A percentile compares a stretch with the other conserved stretches of the same genome.
Evolutionary conservation across 1,140 invertebrate species (phyloP).

Genomic region (Drosophila pallidifrons): DNA sequence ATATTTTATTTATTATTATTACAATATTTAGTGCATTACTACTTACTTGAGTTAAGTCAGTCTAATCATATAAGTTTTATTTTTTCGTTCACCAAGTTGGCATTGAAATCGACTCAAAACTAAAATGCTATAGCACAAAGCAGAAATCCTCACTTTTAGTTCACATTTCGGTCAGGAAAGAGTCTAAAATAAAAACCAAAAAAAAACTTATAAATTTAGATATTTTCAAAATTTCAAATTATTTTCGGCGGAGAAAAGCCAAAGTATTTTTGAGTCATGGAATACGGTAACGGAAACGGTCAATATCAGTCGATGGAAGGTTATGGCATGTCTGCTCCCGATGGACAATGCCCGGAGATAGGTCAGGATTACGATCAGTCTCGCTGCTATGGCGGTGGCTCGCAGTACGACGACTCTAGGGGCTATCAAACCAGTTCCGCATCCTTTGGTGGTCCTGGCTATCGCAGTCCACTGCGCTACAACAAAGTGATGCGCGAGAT

Average conservation of each 20-base stretch:
- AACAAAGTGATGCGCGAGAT: slow-evolving; percentile 58
- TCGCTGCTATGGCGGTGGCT: slow-evolving; percentile 30
- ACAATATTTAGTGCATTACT: too few relatives aligned
- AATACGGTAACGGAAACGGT: slow-evolving; percentile 47
- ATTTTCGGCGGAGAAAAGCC: slow-evolving; percentile 1
- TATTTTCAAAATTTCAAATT: slow-evolving; percentile 36
- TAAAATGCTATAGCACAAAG: neutral
- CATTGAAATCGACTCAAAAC: slow-evolving; percentile 28
- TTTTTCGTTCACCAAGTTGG: slow-evolving; percentile 25
- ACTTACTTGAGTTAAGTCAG: too few relatives aligned
- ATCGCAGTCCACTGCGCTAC: slow-evolving; percentile 67
- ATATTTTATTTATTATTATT: too few relatives aligned
- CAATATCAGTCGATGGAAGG: slow-evolving; percentile 47
- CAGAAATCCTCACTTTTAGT: slow-evolving; percentile 19
- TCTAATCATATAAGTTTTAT: neutral
- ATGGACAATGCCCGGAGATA: slow-evolving; percentile 52
- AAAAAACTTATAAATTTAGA: slow-evolving; percentile 17
- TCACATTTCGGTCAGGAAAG: slow-evolving; percentile 57
- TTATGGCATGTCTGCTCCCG: slow-evolving; percentile 48
- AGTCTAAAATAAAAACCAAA: slow-evolving; percentile 15
- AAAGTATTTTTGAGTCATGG: slow-evolving; percentile 39
- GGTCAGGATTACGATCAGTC: slow-evolving; percentile 39
- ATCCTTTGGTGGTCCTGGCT: slow-evolving; percentile 59
- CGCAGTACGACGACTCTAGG: slow-evolving; percentile 49
- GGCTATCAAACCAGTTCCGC: slow-evolving; percentile 47